These are phyloP conservation scores for Thomomys bottae DNA, from an alignment of 2,113 vertebrate species.

Conservation along the genomic window DNA sequence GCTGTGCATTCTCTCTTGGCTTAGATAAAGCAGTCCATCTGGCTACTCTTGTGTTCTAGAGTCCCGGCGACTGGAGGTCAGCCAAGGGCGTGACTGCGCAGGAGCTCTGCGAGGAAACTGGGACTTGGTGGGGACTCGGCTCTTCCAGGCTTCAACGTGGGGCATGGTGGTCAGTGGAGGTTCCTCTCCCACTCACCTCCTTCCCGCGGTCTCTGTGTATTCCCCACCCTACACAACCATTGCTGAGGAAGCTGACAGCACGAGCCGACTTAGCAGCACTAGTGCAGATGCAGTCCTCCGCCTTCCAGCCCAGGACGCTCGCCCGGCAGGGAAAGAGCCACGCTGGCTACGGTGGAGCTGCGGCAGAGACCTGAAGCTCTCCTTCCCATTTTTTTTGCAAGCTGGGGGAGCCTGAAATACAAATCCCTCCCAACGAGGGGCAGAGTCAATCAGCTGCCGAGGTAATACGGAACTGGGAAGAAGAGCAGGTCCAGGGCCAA, in stretches of 20 bases:
- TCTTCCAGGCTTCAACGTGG: neutral
- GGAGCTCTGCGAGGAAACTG: neutral
- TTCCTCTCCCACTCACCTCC: neutral
- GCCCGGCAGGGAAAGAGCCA: neutral
- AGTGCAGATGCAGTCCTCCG: neutral
- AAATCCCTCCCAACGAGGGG: neutral
- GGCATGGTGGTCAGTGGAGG: conserved; percentile 6
- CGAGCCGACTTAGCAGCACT: too few species aligned
- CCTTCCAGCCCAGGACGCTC: neutral
- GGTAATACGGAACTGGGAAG: neutral
- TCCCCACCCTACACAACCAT: conserved; percentile 17
- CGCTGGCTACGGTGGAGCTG: neutral
- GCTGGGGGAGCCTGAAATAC: neutral
- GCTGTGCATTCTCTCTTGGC: neutral
- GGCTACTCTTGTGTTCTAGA: too few species aligned
- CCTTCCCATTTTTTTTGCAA: neutral
- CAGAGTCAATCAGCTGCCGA: neutral
- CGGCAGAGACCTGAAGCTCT: neutral
- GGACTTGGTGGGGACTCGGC: neutral
- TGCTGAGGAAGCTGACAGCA: neutral
- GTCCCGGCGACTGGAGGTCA: conserved; percentile 48
- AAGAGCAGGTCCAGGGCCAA: neutral
- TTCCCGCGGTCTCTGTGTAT: conserved; percentile 7
- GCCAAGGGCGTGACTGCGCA: neutral
- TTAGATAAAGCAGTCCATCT: neutral